phyloP scores from a whole-genome alignment of 2,113 vertebrate species.

The Lasiurus cinereus region DNA sequence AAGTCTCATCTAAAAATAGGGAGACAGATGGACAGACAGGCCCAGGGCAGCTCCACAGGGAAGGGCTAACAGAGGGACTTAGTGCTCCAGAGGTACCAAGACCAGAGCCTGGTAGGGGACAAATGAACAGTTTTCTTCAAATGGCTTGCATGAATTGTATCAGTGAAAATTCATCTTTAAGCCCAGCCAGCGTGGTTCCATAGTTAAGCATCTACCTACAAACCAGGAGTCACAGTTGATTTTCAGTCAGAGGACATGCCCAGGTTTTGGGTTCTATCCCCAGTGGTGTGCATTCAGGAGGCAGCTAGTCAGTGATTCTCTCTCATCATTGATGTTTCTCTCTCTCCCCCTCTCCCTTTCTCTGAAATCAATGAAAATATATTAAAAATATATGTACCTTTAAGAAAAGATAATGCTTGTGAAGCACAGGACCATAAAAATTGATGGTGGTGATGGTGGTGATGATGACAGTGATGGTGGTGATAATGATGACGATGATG shows the following conservation, averaged over 20 bases:
- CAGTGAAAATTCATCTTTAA: background rate
- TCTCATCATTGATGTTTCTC: background rate
- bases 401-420: background rate
- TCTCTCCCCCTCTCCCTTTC: background rate
- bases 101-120: background rate
- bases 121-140: background rate
- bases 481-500: fast-evolving
- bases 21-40: background rate
- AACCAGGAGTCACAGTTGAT: too few relatives aligned
- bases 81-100: background rate
- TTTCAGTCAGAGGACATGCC: too few relatives aligned
- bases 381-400: background rate
- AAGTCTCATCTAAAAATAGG: background rate
- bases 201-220: too few relatives aligned
- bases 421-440: fast-evolving
- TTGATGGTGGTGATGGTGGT: too few relatives aligned
- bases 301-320: background rate
- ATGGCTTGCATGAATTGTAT: background rate
- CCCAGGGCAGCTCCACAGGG: background rate
- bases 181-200: too few relatives aligned
- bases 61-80: background rate
- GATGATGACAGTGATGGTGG: fast-evolving
- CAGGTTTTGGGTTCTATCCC: too few relatives aligned
- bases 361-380: background rate
- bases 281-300: background rate